phyloP scores from a whole-genome alignment of 2,888 invertebrate genomes.

The Micropterix aruncella region DNA sequence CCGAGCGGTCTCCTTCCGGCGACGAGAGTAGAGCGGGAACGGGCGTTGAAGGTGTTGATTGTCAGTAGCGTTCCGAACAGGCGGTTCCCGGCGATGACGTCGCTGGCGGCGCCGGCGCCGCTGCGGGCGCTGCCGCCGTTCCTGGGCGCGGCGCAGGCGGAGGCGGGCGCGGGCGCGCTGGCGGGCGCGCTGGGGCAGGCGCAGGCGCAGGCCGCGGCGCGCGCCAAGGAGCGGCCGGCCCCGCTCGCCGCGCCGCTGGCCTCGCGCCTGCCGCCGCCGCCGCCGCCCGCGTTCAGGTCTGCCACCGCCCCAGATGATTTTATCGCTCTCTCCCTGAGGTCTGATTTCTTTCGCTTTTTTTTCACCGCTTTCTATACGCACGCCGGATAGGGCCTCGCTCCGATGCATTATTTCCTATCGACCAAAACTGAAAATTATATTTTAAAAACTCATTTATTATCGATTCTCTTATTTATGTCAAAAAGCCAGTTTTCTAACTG shows the following conservation, averaged over 20 bases:
- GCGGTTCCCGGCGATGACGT: constrained; percentile 26
- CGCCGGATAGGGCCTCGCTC: too few species aligned
- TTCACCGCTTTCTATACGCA: too few species aligned
- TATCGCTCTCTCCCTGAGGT: constrained; percentile 56
- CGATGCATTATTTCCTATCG: too few species aligned
- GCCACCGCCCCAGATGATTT: constrained; percentile 44
- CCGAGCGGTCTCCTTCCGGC: too few species aligned
- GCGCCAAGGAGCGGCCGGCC: constrained; percentile 34
- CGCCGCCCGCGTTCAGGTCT: constrained; percentile 53
- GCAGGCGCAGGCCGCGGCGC: constrained; percentile 21
- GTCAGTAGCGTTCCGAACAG: constrained; percentile 13
- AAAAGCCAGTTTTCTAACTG: too few species aligned
- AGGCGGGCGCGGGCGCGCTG: constrained; percentile 22
- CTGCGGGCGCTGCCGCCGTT: constrained; percentile 24
- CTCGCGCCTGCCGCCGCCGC: constrained; percentile 45
- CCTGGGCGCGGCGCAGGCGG: constrained; percentile 27
- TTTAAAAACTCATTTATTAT: too few species aligned
- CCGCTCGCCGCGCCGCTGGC: constrained; percentile 29
- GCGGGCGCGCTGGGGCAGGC: constrained; percentile 21
- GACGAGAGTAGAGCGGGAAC: too few species aligned
- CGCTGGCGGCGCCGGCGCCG: constrained; percentile 21
- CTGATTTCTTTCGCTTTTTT: too few species aligned
- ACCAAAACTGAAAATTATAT: too few species aligned
- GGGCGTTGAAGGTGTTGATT: too few species aligned
- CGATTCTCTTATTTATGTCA: too few species aligned